These are phyloP conservation scores for Amyelois transitella DNA, from an alignment of 1,140 invertebrate genomes.

Conservation along the genomic window DNA sequence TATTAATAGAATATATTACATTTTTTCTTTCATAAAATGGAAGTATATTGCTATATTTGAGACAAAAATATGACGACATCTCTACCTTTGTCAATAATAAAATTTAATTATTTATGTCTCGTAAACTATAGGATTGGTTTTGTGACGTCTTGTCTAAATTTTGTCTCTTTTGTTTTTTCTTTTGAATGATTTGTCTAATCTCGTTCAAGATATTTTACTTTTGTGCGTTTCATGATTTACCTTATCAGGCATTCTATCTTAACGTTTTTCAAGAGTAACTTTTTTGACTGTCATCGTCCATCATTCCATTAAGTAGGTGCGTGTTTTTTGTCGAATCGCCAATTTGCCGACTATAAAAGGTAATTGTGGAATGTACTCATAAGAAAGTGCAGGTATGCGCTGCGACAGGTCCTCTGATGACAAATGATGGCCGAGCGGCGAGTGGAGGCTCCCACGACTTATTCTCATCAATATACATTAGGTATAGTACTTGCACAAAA, in stretches of 20 bases:
- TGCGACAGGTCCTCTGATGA: constrained; percentile 62
- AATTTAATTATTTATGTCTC: too few species aligned
- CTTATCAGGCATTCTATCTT: constrained; percentile 4
- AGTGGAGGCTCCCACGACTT: constrained; percentile 46
- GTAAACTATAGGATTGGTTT: too few species aligned
- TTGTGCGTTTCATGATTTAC: constrained; percentile 10
- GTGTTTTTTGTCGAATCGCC: constrained; percentile 47
- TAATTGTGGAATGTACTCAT: constrained; percentile 47
- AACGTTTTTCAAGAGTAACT: constrained; percentile 2
- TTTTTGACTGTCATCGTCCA: constrained; percentile 35
- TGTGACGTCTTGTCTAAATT: too few species aligned
- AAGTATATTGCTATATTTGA: constrained; percentile 22
- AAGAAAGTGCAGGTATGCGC: constrained; percentile 57
- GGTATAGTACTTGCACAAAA: constrained; percentile 22
- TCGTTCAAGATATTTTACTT: constrained; percentile 8
- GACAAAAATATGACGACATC: too few species aligned
- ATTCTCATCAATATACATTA: constrained; percentile 59
- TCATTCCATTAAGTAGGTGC: constrained; percentile 29
- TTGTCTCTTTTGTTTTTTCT: too few species aligned
- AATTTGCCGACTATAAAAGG: constrained; percentile 57
- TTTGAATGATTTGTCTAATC: too few species aligned
- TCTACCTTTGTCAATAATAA: too few species aligned
- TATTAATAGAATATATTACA: constrained; percentile 24
- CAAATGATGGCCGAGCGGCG: constrained; percentile 55
- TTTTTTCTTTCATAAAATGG: background rate